These are phyloP conservation scores for Epinephelus moara DNA, from an alignment of 2,113 vertebrate genomes.

Conservation along the genomic window DNA sequence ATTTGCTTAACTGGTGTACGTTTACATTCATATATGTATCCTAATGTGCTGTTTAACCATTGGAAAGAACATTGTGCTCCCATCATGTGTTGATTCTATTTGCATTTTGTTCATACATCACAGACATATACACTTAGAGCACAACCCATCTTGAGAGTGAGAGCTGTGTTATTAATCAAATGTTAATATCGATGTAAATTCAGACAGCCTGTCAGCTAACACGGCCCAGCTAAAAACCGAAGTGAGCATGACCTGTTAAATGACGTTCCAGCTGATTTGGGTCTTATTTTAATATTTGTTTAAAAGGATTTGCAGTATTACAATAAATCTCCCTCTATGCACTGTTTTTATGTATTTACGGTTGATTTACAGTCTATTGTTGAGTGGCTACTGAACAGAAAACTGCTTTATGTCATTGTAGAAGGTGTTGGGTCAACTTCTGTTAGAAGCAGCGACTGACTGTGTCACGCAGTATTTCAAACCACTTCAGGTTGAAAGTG, in stretches of 20 bases:
- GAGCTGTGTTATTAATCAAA: slow-evolving; percentile 77
- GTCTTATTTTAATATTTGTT: slow-evolving; percentile 86
- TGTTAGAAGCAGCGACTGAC: slow-evolving; percentile 63
- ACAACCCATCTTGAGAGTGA: slow-evolving; percentile 53
- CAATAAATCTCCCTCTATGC: slow-evolving; percentile 78
- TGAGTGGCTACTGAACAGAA: slow-evolving; percentile 84
- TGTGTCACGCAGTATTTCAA: slow-evolving; percentile 76
- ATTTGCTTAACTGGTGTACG: slow-evolving; percentile 49
- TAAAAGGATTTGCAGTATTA: slow-evolving; percentile 81
- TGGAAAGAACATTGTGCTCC: slow-evolving; percentile 33
- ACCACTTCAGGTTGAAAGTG: slow-evolving; percentile 78
- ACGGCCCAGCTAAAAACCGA: slow-evolving; percentile 51
- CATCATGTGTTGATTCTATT: slow-evolving; percentile 55
- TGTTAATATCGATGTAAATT: slow-evolving; percentile 80
- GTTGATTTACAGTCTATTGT: slow-evolving; percentile 83
- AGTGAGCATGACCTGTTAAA: slow-evolving; percentile 66
- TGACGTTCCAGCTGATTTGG: slow-evolving; percentile 75
- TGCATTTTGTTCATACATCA: slow-evolving; percentile 65
- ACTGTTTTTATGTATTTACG: slow-evolving; percentile 83
- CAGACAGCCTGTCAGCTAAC: slow-evolving; percentile 69
- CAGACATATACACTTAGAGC: slow-evolving; percentile 58
- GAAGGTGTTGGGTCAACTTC: slow-evolving; percentile 79
- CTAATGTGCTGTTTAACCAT: slow-evolving; percentile 50
- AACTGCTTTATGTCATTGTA: slow-evolving; percentile 78
- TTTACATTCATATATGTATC: slow-evolving; percentile 45